These are phyloP conservation scores for human DNA, from an alignment of 2,113 vertebrate species.

Conservation along the genomic window GRCh38 chr19:41677501-41678000, in stretches of 20 bases:
- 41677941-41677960: not conserved
- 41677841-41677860: no score
- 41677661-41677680: no score
- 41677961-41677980: not conserved
- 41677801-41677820: not conserved
- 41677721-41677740: not conserved
- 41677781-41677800: not conserved
- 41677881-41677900: not conserved
- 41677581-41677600: not conserved
- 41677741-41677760: not conserved
- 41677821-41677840: not conserved
- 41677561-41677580: not conserved
- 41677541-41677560: not conserved
- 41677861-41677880: not conserved
- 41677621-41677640: not conserved
- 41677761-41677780: not conserved
- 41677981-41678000: not conserved
- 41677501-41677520: slow-evolving; percentile 1
- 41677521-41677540: not conserved
- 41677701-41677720: not conserved
- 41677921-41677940: not conserved
- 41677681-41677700: not conserved
- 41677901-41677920: not conserved
- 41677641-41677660: no score
- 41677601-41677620: not conserved